A percentile compares a stretch with the other conserved stretches of the same genome.
Evolutionary conservation across 2,888 invertebrate genomes (phyloP).

Genomic region (Drosophila tripunctata): DNA sequence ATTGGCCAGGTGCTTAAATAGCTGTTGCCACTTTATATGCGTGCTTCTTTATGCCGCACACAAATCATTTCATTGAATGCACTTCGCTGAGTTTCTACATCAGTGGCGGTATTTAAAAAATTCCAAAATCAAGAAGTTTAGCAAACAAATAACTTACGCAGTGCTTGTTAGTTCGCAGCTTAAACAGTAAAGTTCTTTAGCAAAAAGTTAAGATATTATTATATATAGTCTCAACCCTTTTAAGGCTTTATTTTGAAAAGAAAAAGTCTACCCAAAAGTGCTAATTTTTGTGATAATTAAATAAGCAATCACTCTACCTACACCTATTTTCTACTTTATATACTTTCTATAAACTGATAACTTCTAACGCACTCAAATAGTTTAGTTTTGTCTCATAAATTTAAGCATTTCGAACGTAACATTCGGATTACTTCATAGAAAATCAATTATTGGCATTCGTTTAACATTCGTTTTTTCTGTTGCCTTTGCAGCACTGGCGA

Average conservation of each 20-base stretch:
- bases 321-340: too few relatives aligned
- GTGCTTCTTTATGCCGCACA: slow-evolving; percentile 59
- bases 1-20: slow-evolving; percentile 58
- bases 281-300: too few relatives aligned
- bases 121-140: too few relatives aligned
- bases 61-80: slow-evolving; percentile 67
- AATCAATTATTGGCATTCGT: slow-evolving; percentile 57
- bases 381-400: slow-evolving; percentile 8
- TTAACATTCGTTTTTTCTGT: slow-evolving; percentile 1
- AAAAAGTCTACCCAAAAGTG: too few relatives aligned
- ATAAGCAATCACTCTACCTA: too few relatives aligned
- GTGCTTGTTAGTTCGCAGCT: too few relatives aligned
- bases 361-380: not conserved
- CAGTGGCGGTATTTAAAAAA: slow-evolving; percentile 5
- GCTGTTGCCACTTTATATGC: slow-evolving; percentile 69
- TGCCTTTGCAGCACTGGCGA: slow-evolving; percentile 22
- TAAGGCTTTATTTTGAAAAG: too few relatives aligned
- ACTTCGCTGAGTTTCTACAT: slow-evolving; percentile 4
- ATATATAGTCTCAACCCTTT: too few relatives aligned
- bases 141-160: too few relatives aligned
- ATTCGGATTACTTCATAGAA: slow-evolving; percentile 37
- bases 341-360: not conserved
- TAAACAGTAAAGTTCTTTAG: too few relatives aligned
- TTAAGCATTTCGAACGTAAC: slow-evolving; percentile 1
- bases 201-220: too few relatives aligned